Evolutionary conservation across 2,888 invertebrate genomes (phyloP), one percentile per base, ranked within the genome.

Genomic region (Lysandra coridon): DNA sequence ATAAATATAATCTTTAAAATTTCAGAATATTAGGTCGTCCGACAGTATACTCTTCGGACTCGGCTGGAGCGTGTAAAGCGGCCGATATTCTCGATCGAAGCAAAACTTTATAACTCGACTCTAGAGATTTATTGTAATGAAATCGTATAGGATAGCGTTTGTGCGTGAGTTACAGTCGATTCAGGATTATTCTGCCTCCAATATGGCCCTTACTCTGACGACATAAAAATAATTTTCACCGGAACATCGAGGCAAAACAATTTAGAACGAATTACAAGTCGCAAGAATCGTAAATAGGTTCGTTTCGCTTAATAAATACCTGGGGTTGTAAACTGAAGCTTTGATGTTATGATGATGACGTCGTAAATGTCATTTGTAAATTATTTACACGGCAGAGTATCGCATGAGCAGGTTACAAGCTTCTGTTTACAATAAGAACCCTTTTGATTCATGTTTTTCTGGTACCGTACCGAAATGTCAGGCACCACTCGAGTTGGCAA

Each of bases 101-200:
- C 87, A 86, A 75, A 91, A 91, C 88, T 91, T 92, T 91, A 91
- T 88, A 92, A 90, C 89, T 90, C 85, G 78, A 84, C 82, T 84
- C 80, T 82, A 83, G 84, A 89, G 90, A 93, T 92, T 92, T 93
- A 93, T 92, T 88, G 87, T 89, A 91, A 90, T 91, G 90, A 91
- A 92, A 91, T 89, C 87, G 88, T 88, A 89, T 85, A 87, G 88
- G 88, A 90, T 89, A 90, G 87, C 86, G 86, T 90, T 90, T 88
- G 87, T 87, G 88, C 88, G 90, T 89, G 89, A 90, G 88, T 88
- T 86, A 87, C 85, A 23, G 62, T 6, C 7, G 23, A 23, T 57
- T 57, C 17, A 4, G 57, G 14, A 57, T 57, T 57, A 17, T 57
- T 17, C 17, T 57, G 0, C 17, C 17, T 57, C 14, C 4, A 57